Evolutionary conservation across 1,140 invertebrate genomes (phyloP).

Genomic region (Bombus affinis): DNA sequence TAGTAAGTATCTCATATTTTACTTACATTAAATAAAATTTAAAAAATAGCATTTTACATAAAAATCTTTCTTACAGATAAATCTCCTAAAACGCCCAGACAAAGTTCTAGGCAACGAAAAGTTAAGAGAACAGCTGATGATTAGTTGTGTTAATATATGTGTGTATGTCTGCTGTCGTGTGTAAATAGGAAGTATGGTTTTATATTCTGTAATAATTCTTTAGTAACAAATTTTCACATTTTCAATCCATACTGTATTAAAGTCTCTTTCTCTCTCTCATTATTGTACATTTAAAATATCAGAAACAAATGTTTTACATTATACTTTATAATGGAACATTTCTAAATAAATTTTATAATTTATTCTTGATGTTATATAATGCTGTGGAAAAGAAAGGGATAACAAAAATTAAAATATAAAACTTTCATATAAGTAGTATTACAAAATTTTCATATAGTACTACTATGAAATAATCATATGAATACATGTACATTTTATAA

Average conservation of each 20-base stretch:
- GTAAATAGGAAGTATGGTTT: conserved; percentile 1
- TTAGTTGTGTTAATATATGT: conserved; percentile 60
- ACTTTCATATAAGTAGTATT: conserved; percentile 11
- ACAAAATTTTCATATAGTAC: conserved; percentile 1
- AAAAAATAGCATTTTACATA: not conserved
- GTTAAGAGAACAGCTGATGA: conserved; percentile 86
- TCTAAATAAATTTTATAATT: conserved; percentile 21
- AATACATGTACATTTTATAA: conserved; percentile 19
- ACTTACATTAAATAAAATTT: not conserved
- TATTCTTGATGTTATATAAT: not conserved
- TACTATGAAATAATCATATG: conserved; percentile 6
- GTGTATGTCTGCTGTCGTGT: not conserved
- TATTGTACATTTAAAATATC: not conserved
- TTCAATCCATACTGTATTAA: not conserved
- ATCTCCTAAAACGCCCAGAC: conserved; percentile 83
- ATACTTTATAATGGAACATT: not conserved
- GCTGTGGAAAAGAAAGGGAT: not conserved
- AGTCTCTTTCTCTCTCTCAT: not conserved
- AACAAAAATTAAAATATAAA: not conserved
- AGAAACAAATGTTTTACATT: not conserved
- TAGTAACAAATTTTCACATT: conserved; percentile 27
- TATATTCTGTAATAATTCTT: conserved; percentile 38
- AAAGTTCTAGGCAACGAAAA: conserved; percentile 89
- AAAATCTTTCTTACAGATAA: conserved; percentile 81
- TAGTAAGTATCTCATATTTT: conserved; percentile 85